Base-by-base conservation (phyloP, 2,888 invertebrate genomes). In the Sclerodermus sp. region DNA sequence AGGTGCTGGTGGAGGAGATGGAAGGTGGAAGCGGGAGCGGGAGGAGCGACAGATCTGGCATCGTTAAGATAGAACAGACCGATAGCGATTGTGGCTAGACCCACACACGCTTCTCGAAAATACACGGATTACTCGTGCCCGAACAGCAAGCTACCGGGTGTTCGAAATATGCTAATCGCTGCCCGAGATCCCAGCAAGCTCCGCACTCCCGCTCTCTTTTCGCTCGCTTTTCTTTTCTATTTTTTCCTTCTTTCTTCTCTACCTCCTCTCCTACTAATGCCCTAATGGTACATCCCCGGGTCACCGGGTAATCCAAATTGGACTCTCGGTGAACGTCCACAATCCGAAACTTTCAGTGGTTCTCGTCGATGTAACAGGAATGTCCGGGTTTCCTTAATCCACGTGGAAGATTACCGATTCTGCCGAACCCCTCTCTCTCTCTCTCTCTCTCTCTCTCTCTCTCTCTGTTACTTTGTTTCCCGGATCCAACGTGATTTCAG, bases 1-100 rank as follows among this genome's bases (percentile, higher is more conserved):
- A 62, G 62, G 51, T 52, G 47, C 47, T 46, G 40, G 42, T 17
- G 43, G 45, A 51, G 16, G 50, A 47, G 40, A 17, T 51, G 23
- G 49, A 39, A 29, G 31, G 12, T 23, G 34, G 42, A 37, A 46
- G 45, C 31, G 29, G 23, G 13, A 29, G 51, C 10, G 42, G 36
- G 40, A 44, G 48, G 48, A 42, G 51, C 57, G 66, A 64, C 67
- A 58, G 67, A 66, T 60, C 63, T 61, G 60, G 58, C 63, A 61
- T 69, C 64, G 70, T 68, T 69, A 67, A 71, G 71, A 71, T 68
- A 65, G 59, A 67, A 61, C 58, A 51, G 48, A 8, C 53, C 56
- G 71, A 71, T 72, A 70, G 50, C 57, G 60, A 51, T 49, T 53
- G 49, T 53, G 56, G 48, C 52, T 47, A 53, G 49, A 58, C 59